Base-by-base conservation (phyloP, 2,888 invertebrate genomes). In the Eupithecia centaureata region DNA sequence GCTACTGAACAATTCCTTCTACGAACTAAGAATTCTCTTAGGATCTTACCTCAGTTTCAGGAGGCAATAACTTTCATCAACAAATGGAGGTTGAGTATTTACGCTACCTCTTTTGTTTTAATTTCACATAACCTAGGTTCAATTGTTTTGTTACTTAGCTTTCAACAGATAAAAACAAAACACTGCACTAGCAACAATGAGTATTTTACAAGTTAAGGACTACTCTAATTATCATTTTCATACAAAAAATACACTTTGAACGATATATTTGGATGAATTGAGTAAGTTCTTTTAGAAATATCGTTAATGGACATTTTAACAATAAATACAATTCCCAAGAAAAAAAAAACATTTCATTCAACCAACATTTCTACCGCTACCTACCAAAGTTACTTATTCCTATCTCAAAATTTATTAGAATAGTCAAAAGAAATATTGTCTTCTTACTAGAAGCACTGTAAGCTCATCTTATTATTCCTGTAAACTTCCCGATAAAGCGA, bases 1-100 rank as follows among this genome's bases (percentile, higher is more conserved):
- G 73, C 77, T 78, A 79, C 71, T 72, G 82, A 81, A 82, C 83
- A 82, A 82, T 83, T 79, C 75, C 76, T 78, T 79, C 78, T 58
- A 71, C 76, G 72, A 80, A 78, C 56, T 30, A 77, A 80, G 79
- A 82, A 84, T 82, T 10, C 22, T 47, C 12, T 18, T 22, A 79
- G 81, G 78, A 80, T 82, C 52, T 73, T 73, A 73, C 73, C 79
- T 82, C 78, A 78, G 81, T 74, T 77, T 73, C 70, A 54, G 65
- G 61, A 72, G 76, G 80, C 79, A 80, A 79, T 80, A 80, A 52
- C 79, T 80, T 77, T 76, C 76, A 62, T 22, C 42, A 61, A 72
- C 73, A 65, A 61, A 66, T 58, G 47, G 47, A 47, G 47, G 47
- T 47, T 47, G 22, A 22, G 47, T 47, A 47, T 35, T 66, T 63